Evolutionary conservation across 2,113 vertebrate genomes (phyloP), one percentile per base, ranked within the genome.

Genomic region (Heterotis niloticus): DNA sequence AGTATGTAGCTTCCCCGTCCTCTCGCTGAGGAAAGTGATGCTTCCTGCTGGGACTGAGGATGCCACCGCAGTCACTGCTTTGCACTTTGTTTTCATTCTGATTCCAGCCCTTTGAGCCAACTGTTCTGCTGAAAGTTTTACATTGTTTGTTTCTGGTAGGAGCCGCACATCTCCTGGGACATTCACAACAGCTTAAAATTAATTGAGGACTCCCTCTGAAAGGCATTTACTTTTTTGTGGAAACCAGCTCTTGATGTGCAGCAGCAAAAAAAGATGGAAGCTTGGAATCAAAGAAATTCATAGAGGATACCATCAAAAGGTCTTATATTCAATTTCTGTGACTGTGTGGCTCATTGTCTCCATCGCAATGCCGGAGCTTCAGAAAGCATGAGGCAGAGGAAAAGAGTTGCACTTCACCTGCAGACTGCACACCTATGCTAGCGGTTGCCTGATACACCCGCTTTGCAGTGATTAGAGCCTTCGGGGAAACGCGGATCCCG

Each of bases 221-320:
- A 71, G 56, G 28, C 20, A 29, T 70, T 70, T 75, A 28, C 66
- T 16, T 3, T 69, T 57, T 26, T 78, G 14, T 13, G 52, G 52
- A 66, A 77, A 66, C 10, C 28, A 52, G 5, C 64, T 77, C 64
- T n/a, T 68, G 76, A 28, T 77, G 7, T 44, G 29, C 76, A 67
- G 11, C 10, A 52, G 4, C 29, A 64, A 17, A 52, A 51, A 52
- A 52, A 59, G 24, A 59, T 44, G 34, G 16, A 7, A 69, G 80
- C 69, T 70, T 13, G 5, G 81, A 87, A 85, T 86, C 78, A 88
- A 84, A 89, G 83, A 83, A 83, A 82, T 88, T 88, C 87, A 86
- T 82, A 85, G 87, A 88, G 88, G 85, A 83, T 78, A 68, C 82
- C 81, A 91, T 88, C 78, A 87, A 88, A 88, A 77, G 12, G 20